These are phyloP conservation scores for Drosophila tani DNA, from an alignment of 1,140 invertebrate genomes.

Conservation along the genomic window DNA sequence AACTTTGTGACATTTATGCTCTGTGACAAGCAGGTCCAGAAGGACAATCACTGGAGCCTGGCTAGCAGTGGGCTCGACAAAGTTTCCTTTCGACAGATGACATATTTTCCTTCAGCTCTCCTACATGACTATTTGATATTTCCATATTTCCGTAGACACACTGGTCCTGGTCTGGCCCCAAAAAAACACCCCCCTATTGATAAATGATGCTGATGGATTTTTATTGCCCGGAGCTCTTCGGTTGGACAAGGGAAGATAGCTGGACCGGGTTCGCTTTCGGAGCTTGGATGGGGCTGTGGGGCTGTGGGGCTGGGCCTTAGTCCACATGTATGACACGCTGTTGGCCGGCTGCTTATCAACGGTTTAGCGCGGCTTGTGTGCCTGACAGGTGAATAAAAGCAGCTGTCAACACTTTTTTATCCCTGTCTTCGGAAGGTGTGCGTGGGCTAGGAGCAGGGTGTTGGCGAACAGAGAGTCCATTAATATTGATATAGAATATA, in stretches of 20 bases:
- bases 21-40: constrained; percentile 47
- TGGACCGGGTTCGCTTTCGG: background rate
- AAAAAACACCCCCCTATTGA: constrained; percentile 51
- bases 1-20: constrained; percentile 79
- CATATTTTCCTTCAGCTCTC: constrained; percentile 54
- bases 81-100: constrained; percentile 46
- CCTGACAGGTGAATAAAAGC: constrained; percentile 80
- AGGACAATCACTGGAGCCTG: constrained; percentile 34
- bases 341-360: constrained; percentile 73
- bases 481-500: constrained; percentile 66
- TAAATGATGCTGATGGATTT: constrained; percentile 81
- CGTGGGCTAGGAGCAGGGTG: constrained; percentile 7
- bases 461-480: constrained; percentile 49
- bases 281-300: background rate
- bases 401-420: constrained; percentile 78
- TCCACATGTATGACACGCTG: constrained; percentile 61
- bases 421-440: constrained; percentile 12
- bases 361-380: constrained; percentile 79
- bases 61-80: constrained; percentile 33
- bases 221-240: constrained; percentile 65
- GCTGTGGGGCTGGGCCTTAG: background rate
- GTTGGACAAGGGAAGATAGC: constrained; percentile 21
- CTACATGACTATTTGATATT: constrained; percentile 72
- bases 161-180: constrained; percentile 15
- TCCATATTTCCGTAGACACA: constrained; percentile 58